Base-by-base conservation (phyloP, 2,797 vertebrate genomes). In the Alca torda region DNA sequence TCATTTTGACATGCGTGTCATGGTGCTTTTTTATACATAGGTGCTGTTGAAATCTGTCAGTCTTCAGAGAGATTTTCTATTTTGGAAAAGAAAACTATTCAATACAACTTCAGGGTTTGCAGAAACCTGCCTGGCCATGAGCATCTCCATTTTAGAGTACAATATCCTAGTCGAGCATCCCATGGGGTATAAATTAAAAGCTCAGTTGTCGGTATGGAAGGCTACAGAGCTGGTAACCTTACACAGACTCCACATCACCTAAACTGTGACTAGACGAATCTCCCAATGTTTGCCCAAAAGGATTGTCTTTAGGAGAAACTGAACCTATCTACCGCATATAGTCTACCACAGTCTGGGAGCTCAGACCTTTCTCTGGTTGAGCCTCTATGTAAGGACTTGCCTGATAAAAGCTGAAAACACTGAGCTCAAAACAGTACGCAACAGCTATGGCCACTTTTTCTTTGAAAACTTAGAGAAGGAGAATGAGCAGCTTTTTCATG, bases 1-100 rank as follows among this genome's bases (percentile, higher is more conserved):
- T 26, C 51, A 70, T 45, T 94, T 82, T 84, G 90, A 93, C 88
- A 87, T 19, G 3, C 12, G 56, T 77, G n/a, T 84, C 90, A 84
- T 37, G 61, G 25, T 60, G 64, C 18, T 67, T 84, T 84, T 90
- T 95, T 82, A 94, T 76, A 93, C 95, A 86, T 57, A 86, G 70
- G 41, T 21, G 37, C 51, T 82, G 37, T 59, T 31, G 79, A 53
- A 87, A 84, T 84, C 51, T 87, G 35, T 60, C 56, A 82, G 63
- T 89, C 20, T 82, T 91, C 60, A 90, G 37, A 90, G 9, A 73
- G 5, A 13, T 70, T 91, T 86, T 85, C 59, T 87, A 10, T 84
- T 89, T 86, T 61, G 30, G 50, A 82, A 84, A 78, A 73, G 11
- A 95, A 94, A 91, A 53, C 10, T 84, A 54, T 57, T 87, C 57